phyloP scores from a whole-genome alignment of 2,888 invertebrate species.

The Lasioglossum vierecki region DNA sequence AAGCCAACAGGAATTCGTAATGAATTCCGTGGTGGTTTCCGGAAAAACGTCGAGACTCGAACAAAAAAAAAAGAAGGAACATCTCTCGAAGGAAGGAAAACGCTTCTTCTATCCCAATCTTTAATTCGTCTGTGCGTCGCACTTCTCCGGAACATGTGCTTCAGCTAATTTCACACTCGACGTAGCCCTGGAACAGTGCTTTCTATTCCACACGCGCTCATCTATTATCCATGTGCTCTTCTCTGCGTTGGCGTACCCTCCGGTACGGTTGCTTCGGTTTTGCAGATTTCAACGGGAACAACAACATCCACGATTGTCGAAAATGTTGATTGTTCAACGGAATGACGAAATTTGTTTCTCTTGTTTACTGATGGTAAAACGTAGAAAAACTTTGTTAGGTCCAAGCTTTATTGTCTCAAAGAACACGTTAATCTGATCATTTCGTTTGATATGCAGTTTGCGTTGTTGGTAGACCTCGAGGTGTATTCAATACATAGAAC shows the following conservation, averaged over 20 bases:
- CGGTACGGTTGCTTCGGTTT: background rate
- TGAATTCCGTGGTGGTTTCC: conserved; percentile 15
- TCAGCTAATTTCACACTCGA: background rate
- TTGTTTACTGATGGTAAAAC: too few relatives aligned
- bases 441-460: too few relatives aligned
- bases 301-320: too few relatives aligned
- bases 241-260: background rate
- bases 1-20: conserved; percentile 6
- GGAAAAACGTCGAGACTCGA: background rate
- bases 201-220: background rate
- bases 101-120: background rate
- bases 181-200: background rate
- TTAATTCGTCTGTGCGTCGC: background rate
- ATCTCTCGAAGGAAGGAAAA: background rate
- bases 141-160: background rate
- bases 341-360: too few relatives aligned
- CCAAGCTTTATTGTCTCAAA: too few relatives aligned
- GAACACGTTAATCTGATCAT: too few relatives aligned
- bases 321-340: too few relatives aligned
- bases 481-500: too few relatives aligned
- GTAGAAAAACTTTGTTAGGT: too few relatives aligned
- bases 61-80: background rate
- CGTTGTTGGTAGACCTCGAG: too few relatives aligned
- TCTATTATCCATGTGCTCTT: background rate
- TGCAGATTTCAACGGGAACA: background rate